Evolutionary conservation across 2,113 vertebrate genomes (phyloP), one percentile per base, ranked within the genome.

Genomic region (Alligator sinensis): DNA sequence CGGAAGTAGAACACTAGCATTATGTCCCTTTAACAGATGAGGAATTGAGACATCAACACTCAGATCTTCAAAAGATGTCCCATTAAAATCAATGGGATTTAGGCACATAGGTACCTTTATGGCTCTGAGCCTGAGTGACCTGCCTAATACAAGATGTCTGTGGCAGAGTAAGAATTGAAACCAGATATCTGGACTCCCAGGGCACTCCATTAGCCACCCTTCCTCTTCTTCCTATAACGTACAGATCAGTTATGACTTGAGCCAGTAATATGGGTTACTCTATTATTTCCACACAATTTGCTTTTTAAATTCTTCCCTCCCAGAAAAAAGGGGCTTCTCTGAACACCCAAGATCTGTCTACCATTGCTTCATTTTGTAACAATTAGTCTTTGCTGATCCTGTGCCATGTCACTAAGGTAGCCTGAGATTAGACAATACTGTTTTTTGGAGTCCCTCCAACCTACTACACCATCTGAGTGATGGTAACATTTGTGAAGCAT

Each of bases 41-140:
- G 21, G n/a, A 93, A 87, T 30, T 55, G 17, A 90, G 16, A 57
- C 24, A 83, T 13, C 76, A 72, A 70, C 17, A 77, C 11, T 47
- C 18, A 55, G 47, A 6, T 27, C 90, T 86, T 70, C 64, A 81
- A 74, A 47, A 92, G 24, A 63, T 4, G 3, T 84, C 84, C 63
- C 63, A 66, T 0, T 19, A 38, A 82, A 85, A 47, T 9, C 0
- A 47, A 1, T 11, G 27, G 10, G 17, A 75, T 30, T 77, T 0
- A 0, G 5, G 24, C 59, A 55, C 5, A 6, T 47, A 47, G 47
- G 47, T 9, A 47, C 47, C 84, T 28, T 19, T 0, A 0, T 62
- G 82, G 87, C 58, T 21, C 74, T 7, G 16, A 0, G 0, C 17
- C 68, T 63, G 66, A n/a, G 30, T 47, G 28, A 88, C 13, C 30